Percentiles rank a stretch among this genome's conserved stretches.
phyloP scores from a whole-genome alignment of 2,113 vertebrate genomes.

The Echinops telfairi region DNA sequence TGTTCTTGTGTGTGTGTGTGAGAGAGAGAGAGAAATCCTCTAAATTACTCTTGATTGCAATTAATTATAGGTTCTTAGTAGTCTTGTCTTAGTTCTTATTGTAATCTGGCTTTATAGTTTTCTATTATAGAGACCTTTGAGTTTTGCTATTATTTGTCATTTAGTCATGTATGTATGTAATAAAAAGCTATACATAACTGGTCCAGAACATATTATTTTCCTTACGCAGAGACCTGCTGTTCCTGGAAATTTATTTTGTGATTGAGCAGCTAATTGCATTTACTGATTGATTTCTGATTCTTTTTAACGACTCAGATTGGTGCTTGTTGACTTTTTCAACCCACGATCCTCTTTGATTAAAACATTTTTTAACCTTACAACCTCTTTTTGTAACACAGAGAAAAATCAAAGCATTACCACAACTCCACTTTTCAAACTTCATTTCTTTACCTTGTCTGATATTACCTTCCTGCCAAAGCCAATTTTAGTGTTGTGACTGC shows the following conservation, averaged over 20 bases:
- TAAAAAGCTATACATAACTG: background rate
- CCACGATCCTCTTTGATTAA: background rate
- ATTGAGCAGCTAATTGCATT: conserved; percentile 37
- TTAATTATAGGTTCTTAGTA: conserved; percentile 51
- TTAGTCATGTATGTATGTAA: conserved; percentile 29
- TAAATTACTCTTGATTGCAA: conserved; percentile 39
- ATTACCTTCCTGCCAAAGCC: background rate
- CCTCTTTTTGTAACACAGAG: background rate
- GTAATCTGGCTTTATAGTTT: conserved; percentile 48
- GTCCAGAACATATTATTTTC: conserved; percentile 44
- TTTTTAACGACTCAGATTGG: conserved; percentile 43
- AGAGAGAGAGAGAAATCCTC: no score
- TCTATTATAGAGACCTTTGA: conserved; percentile 48
- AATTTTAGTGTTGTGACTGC: no score
- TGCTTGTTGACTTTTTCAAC: conserved; percentile 49
- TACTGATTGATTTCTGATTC: background rate
- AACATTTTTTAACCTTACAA: background rate
- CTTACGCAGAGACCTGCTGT: background rate
- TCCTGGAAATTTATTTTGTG: conserved; percentile 55
- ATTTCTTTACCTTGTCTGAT: background rate
- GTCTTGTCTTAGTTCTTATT: conserved; percentile 61
- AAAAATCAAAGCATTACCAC: background rate
- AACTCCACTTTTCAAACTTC: conserved; percentile 20
- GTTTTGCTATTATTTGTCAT: conserved; percentile 31
- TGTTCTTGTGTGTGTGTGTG: background rate